phyloP scores from a whole-genome alignment of 2,888 invertebrate species.

The Amphiduros pacificus region DNA sequence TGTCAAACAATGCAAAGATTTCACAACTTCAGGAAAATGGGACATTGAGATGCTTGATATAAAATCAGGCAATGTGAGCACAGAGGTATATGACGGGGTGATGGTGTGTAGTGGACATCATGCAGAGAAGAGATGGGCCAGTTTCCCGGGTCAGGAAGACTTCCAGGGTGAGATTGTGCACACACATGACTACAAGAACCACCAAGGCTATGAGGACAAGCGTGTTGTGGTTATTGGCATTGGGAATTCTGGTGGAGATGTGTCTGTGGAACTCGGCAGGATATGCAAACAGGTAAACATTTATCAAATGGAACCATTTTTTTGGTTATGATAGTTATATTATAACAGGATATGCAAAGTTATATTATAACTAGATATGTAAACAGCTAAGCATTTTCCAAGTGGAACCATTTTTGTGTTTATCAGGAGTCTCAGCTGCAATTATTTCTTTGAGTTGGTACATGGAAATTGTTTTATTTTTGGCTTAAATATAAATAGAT shows the following conservation, averaged over 20 bases:
- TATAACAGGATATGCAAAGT: too few relatives aligned
- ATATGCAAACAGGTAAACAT: constrained; percentile 52
- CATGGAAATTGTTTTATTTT: too few relatives aligned
- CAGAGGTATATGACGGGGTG: constrained; percentile 46
- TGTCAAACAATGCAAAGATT: constrained; percentile 34
- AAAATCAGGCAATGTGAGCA: constrained; percentile 35
- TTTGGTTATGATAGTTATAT: too few relatives aligned
- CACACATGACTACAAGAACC: constrained; percentile 46
- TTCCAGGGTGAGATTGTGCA: constrained; percentile 47
- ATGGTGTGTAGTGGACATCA: constrained; percentile 51
- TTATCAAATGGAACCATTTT: too few relatives aligned
- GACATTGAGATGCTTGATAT: constrained; percentile 38
- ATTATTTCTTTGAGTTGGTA: too few relatives aligned
- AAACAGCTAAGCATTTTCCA: too few relatives aligned
- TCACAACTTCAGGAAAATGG: constrained; percentile 50
- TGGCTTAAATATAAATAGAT: too few relatives aligned
- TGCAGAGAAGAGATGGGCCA: constrained; percentile 33
- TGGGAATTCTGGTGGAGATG: constrained; percentile 62
- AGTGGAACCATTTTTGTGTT: too few relatives aligned
- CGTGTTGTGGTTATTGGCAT: constrained; percentile 62
- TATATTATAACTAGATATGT: too few relatives aligned
- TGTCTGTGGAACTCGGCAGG: constrained; percentile 59
- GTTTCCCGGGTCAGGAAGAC: constrained; percentile 38
- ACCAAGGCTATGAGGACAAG: constrained; percentile 45
- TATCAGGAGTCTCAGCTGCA: too few relatives aligned